Evolutionary conservation across 2,797 vertebrate genomes (phyloP).

Genomic region (Distichodus sexfasciatus): DNA sequence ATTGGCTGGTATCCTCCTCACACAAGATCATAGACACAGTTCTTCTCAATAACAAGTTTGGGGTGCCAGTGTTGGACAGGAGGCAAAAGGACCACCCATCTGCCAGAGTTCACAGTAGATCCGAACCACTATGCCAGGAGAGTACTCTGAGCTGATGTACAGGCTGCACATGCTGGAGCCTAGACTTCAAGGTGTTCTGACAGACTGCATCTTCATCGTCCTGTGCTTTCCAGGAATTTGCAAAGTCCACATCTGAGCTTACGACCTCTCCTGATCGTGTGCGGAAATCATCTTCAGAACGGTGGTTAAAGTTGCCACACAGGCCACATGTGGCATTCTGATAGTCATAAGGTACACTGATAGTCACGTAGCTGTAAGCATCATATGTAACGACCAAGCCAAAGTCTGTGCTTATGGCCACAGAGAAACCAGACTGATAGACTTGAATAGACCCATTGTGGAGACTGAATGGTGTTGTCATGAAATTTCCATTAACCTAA

Average conservation of each 20-base stretch:
- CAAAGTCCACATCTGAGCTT: slow-evolving; percentile 59
- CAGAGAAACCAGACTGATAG: slow-evolving; percentile 61
- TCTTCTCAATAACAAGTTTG: slow-evolving; percentile 52
- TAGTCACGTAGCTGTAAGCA: slow-evolving; percentile 46
- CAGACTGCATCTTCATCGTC: slow-evolving; percentile 50
- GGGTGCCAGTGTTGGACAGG: slow-evolving; percentile 45
- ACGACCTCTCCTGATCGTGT: slow-evolving; percentile 45
- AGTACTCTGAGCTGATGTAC: slow-evolving; percentile 23
- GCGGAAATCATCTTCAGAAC: slow-evolving; percentile 60
- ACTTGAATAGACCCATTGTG: slow-evolving; percentile 54
- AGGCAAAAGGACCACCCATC: slow-evolving; percentile 63
- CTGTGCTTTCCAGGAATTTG: slow-evolving; percentile 58
- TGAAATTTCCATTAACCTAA: slow-evolving; percentile 63
- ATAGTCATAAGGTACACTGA: slow-evolving; percentile 59
- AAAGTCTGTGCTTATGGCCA: slow-evolving; percentile 61
- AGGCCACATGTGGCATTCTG: slow-evolving; percentile 65
- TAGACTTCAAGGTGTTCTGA: slow-evolving; percentile 11
- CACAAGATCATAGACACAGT: slow-evolving; percentile 64
- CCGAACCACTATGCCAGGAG: slow-evolving; percentile 41
- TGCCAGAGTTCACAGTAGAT: slow-evolving; percentile 59
- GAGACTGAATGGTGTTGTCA: slow-evolving; percentile 57
- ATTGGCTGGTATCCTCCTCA: slow-evolving; percentile 60
- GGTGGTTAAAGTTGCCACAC: slow-evolving; percentile 65
- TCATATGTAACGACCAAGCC: slow-evolving; percentile 67
- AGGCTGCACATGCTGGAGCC: slow-evolving; percentile 51